These are phyloP conservation scores for Aplysia californica DNA, from an alignment of 1,140 invertebrate genomes.

Conservation along the genomic window DNA sequence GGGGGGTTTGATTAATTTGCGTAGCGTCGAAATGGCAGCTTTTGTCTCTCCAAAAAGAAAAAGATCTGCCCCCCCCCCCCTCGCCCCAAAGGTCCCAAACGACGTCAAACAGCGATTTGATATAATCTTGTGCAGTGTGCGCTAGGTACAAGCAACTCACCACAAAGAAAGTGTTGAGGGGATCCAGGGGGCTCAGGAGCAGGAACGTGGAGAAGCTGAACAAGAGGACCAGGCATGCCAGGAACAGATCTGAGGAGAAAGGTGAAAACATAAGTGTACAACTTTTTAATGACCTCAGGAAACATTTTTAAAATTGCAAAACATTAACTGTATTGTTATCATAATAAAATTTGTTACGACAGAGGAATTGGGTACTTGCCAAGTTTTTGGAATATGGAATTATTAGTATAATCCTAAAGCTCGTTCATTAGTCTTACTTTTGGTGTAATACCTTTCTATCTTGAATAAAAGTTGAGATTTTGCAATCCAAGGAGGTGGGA, in stretches of 20 bases:
- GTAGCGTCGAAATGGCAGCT: not conserved
- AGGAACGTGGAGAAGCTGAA: slow-evolving; percentile 46
- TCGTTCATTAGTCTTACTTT: not conserved
- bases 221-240: slow-evolving; percentile 41
- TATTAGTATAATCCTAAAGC: not conserved
- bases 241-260: slow-evolving; percentile 47
- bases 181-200: slow-evolving; percentile 40
- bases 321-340: not conserved
- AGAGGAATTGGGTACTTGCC: not conserved
- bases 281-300: not conserved
- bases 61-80: too few species aligned
- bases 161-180: slow-evolving; percentile 43
- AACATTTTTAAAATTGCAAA: not conserved
- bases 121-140: not conserved
- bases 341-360: not conserved
- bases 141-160: slow-evolving; percentile 33
- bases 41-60: not conserved
- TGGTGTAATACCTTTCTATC: too few species aligned
- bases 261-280: not conserved
- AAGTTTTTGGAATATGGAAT: not conserved
- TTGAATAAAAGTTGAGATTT: too few species aligned
- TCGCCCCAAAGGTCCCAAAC: not conserved
- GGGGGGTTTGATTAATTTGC: not conserved
- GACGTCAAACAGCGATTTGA: not conserved
- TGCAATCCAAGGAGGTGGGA: too few species aligned